phyloP scores from a whole-genome alignment of 2,797 vertebrate genomes.

The Liasis olivaceus region DNA sequence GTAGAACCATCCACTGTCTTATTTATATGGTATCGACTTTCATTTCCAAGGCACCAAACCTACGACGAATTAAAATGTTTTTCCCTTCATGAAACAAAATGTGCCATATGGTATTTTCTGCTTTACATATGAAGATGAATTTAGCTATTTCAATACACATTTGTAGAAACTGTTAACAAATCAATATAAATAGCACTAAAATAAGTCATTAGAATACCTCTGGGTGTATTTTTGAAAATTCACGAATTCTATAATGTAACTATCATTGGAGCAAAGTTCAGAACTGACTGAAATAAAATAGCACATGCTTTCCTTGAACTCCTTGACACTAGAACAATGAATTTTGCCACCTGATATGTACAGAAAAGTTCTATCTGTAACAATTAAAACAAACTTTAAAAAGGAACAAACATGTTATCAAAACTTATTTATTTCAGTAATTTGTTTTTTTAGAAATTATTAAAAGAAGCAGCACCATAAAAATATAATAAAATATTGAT shows the following conservation, averaged over 20 bases:
- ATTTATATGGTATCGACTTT: conserved; percentile 95
- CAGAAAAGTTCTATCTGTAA: neutral
- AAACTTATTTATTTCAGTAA: neutral
- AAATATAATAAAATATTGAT: neutral
- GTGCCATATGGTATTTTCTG: neutral
- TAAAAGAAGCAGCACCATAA: neutral
- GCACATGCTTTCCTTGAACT: neutral
- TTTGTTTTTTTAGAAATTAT: neutral
- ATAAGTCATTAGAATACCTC: neutral
- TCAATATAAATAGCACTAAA: conserved; percentile 19
- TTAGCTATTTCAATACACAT: conserved; percentile 6
- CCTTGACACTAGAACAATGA: neutral
- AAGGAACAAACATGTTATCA: neutral
- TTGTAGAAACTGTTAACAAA: conserved; percentile 25
- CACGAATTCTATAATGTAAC: neutral
- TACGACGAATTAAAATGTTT: conserved; percentile 57
- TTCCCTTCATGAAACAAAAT: neutral
- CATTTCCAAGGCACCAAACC: conserved; percentile 98
- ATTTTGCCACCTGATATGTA: neutral
- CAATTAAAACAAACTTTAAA: neutral
- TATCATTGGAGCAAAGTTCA: neutral
- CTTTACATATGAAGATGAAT: neutral
- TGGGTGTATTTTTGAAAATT: conserved; percentile 18
- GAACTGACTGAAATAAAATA: neutral
- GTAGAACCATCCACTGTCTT: conserved; percentile 92